These are phyloP conservation scores for Ctenodactylus gundi DNA, from an alignment of 2,113 vertebrate genomes.

Conservation along the genomic window DNA sequence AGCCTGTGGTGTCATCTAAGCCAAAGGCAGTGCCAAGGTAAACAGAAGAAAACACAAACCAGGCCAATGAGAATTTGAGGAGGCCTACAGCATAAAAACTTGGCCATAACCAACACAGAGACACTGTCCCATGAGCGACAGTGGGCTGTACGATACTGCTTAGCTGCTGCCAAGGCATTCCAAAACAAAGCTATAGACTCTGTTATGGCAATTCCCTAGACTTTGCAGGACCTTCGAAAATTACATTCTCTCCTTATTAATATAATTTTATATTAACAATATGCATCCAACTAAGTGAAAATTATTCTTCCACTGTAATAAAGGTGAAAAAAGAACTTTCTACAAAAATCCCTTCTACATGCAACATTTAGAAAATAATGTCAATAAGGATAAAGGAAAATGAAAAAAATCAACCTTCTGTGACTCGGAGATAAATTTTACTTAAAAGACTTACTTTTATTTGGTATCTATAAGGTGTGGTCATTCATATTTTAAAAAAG, in stretches of 20 bases:
- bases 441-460: not conserved
- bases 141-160: not conserved
- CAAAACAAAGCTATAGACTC: not conserved
- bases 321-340: not conserved
- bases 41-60: slow-evolving; percentile 33
- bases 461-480: not conserved
- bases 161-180: not conserved
- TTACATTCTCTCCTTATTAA: not conserved
- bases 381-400: not conserved
- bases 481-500: not conserved
- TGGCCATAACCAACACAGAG: not conserved
- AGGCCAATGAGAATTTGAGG: not conserved
- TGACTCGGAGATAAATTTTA: not conserved
- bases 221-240: not conserved
- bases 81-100: not conserved
- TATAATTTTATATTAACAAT: not conserved
- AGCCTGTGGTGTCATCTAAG: not conserved
- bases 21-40: slow-evolving; percentile 26
- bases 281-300: not conserved
- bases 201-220: not conserved
- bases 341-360: not conserved
- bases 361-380: not conserved
- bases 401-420: not conserved
- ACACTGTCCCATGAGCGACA: not conserved
- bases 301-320: not conserved